Evolutionary conservation across 2,113 vertebrate species (phyloP).

Genomic region (Sinocyclocheilus maitianheensis): DNA sequence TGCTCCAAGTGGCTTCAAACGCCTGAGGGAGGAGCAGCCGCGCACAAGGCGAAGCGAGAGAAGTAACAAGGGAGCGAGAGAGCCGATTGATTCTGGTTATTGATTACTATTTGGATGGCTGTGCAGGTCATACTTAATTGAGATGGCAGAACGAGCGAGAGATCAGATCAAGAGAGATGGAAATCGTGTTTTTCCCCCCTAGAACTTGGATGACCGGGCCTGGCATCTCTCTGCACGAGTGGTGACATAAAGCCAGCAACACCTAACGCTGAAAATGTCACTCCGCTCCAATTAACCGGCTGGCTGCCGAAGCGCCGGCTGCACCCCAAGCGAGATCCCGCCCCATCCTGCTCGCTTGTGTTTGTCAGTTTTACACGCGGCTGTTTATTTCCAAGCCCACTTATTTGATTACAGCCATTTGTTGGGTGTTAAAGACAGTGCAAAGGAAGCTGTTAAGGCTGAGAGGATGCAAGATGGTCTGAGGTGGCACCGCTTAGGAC

Average conservation of each 20-base stretch:
- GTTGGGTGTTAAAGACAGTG: conserved; percentile 16
- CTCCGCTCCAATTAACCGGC: conserved; percentile 69
- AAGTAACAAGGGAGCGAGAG: conserved; percentile 42
- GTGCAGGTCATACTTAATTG: conserved; percentile 64
- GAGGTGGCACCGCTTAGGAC: conserved; percentile 39
- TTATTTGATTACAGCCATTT: conserved; percentile 35
- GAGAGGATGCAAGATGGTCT: conserved; percentile 42
- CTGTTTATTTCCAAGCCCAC: conserved; percentile 58
- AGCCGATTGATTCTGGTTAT: conserved; percentile 64
- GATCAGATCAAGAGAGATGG: conserved; percentile 13
- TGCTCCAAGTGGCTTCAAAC: conserved; percentile 52
- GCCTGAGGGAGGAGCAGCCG: conserved; percentile 27
- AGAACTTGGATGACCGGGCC: neutral
- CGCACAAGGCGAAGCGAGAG: neutral
- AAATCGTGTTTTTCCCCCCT: conserved; percentile 14
- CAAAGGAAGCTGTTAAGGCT: conserved; percentile 45
- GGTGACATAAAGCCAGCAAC: conserved; percentile 64
- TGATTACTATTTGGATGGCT: conserved; percentile 63
- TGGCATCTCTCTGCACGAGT: neutral
- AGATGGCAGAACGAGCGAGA: conserved; percentile 52
- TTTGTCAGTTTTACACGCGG: neutral
- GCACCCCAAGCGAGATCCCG: conserved; percentile 49
- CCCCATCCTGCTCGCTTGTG: neutral
- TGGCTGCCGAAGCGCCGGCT: conserved; percentile 62
- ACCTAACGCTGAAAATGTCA: conserved; percentile 73